A percentile compares a stretch with the other conserved stretches of the same genome.
phyloP scores from a whole-genome alignment of 2,888 invertebrate species.

The Liodrosophila aerea region DNA sequence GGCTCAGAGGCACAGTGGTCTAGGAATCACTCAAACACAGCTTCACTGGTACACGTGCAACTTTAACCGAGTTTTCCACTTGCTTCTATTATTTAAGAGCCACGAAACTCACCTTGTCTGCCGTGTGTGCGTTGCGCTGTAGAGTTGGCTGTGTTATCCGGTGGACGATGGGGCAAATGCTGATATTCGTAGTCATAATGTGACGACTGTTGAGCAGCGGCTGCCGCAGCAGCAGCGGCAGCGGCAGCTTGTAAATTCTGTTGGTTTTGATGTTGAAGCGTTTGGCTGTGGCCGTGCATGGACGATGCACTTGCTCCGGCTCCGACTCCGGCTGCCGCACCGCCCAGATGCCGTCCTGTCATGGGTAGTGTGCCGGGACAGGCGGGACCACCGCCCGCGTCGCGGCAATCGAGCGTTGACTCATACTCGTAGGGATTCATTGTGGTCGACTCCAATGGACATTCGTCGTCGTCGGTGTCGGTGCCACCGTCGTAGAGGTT shows the following conservation, averaged over 20 bases:
- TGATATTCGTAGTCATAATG: slow-evolving; percentile 82
- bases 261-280: slow-evolving; percentile 79
- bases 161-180: slow-evolving; percentile 80
- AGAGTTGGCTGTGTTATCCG: slow-evolving; percentile 64
- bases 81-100: too few species aligned
- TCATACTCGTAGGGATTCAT: slow-evolving; percentile 83
- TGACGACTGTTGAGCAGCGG: slow-evolving; percentile 70
- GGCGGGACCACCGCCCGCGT: slow-evolving; percentile 78
- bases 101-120: slow-evolving; percentile 80
- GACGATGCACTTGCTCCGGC: background rate
- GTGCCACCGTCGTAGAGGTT: slow-evolving; percentile 82
- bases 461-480: slow-evolving; percentile 82
- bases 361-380: slow-evolving; percentile 61
- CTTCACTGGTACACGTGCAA: too few species aligned
- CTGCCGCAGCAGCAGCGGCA: slow-evolving; percentile 56
- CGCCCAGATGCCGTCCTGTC: slow-evolving; percentile 57
- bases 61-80: too few species aligned
- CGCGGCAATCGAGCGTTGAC: slow-evolving; percentile 82
- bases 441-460: slow-evolving; percentile 80
- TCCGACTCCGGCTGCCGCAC: slow-evolving; percentile 5
- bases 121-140: slow-evolving; percentile 80
- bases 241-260: slow-evolving; percentile 76
- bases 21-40: too few species aligned
- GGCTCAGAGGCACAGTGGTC: too few species aligned
- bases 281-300: slow-evolving; percentile 63